Percentiles rank a stretch among this genome's conserved stretches.
These are phyloP conservation scores for Hetaerina americana DNA, from an alignment of 1,140 invertebrate genomes.

Conservation along the genomic window DNA sequence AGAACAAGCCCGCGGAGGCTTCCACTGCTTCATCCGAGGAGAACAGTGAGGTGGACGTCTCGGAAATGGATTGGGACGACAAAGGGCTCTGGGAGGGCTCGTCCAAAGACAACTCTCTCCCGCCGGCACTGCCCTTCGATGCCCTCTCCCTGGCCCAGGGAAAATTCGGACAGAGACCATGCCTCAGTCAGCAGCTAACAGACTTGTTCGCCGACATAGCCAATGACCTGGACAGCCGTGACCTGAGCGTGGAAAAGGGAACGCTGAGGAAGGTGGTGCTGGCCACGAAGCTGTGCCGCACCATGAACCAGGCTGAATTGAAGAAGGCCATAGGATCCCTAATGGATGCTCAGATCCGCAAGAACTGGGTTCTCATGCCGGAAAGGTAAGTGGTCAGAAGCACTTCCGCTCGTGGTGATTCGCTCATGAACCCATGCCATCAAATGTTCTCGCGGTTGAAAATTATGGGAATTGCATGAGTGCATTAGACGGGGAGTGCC, in stretches of 20 bases:
- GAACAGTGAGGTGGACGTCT: constrained; percentile 27
- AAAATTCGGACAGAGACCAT: neutral
- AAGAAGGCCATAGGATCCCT: neutral
- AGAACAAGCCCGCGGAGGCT: neutral
- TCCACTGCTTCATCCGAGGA: neutral
- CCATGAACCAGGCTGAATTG: neutral
- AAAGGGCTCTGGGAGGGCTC: constrained; percentile 27
- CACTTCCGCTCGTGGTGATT: neutral
- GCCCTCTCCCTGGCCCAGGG: neutral
- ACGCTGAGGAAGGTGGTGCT: neutral
- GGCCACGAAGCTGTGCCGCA: neutral
- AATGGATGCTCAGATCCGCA: neutral
- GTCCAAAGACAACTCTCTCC: constrained; percentile 25
- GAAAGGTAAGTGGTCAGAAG: constrained; percentile 3
- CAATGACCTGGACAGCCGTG: neutral
- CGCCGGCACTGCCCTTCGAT: neutral
- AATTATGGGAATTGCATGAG: too few species aligned
- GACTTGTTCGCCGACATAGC: neutral
- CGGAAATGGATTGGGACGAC: constrained; percentile 26
- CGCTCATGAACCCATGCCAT: too few species aligned
- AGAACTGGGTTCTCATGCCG: neutral
- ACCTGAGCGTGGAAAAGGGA: neutral
- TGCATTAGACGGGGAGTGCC: too few species aligned
- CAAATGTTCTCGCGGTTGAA: too few species aligned
- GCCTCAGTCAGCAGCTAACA: neutral